Base-by-base conservation (phyloP, 2,797 vertebrate genomes). In the Cossypha polioptera region DNA sequence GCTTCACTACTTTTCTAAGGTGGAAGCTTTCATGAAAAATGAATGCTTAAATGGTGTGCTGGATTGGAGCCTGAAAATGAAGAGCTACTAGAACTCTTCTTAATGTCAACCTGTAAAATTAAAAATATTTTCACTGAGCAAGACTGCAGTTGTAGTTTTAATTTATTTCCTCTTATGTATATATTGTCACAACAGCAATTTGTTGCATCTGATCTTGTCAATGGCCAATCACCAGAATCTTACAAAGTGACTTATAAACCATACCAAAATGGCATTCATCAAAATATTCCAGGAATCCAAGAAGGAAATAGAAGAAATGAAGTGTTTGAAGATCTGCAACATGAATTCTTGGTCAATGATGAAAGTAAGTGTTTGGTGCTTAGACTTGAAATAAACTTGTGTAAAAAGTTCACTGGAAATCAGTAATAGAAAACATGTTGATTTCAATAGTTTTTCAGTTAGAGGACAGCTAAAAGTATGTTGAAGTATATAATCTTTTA, bases 181-280 rank as follows among this genome's bases (percentile, higher is more conserved):
- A 1, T 91, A 5, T 80, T 94, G 28, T 96, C 91, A 55, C 83
- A 79, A 59, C 95, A 98, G 98, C 97, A 96, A 25, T 98, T 98
- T 88, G 95, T 94, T 71, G 26, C 98, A 35, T 83, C 97, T 78
- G 96, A 98, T 45, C 51, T 82, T 94, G 95, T 94, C 16, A 94
- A 51, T 31, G 96, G 97, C 57, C 97, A 97, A 40, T 85, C 77
- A 13, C 58, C 89, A 40, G 98, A 98, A 67, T 94, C 97, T 43
- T 98, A 98, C 93, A 98, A 98, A 97, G 98, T 98, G 81, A 98
- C 80, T 55, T 99, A 98, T 81, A 98, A 98, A 43, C 99, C 99
- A 31, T 98, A 98, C 68, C 98, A 98, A 76, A 95, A 98, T 95
- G 95, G 96, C 68, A 96, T 92, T 78, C 98, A 98, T 86, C 97